Base-by-base conservation (phyloP, 2,797 vertebrate species). In the Astyanax mexicanus region DNA sequence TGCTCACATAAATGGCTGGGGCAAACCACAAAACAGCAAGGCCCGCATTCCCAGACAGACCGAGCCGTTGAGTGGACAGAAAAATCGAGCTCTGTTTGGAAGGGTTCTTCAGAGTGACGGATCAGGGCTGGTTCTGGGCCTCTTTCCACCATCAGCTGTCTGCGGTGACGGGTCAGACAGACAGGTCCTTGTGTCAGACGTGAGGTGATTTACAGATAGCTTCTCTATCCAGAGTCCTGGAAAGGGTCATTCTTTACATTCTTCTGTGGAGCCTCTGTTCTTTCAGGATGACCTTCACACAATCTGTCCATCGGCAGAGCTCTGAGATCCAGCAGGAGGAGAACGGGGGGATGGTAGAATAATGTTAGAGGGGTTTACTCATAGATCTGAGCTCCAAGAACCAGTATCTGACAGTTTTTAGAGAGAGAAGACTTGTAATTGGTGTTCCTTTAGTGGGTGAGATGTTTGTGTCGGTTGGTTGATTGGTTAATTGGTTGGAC, bases 251-350 rank as follows among this genome's bases (percentile, higher is more conserved):
- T 92, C 91, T 89, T 85, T 80, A 80, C 88, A 92, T 92, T 91
- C 92, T 88, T 90, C 74, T 82, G 79, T 57, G n/a, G 84, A 91
- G 90, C 83, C 90, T 89, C 85, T 82, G 86, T 91, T 89, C 88
- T 91, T 88, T 87, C 81, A 69, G 84, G 85, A 88, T 92, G 92
- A 94, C 92, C 91, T 93, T 92, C 89, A 91, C 67, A 84, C 91
- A 92, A 92, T 94, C 92, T 90, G 90, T 92, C 84, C 85, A 91
- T 94, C 93, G 88, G 86, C 87, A 86, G 87, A 89, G 88, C 83
- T 88, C 87, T 89, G 80, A 82, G 54, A 67, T 58, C 62, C 81
- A 80, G 40, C 66, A 62, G n/a, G n/a, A n/a, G n/a, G n/a, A n/a
- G n/a, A 58, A 75, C 68, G 73, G 57, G 75, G 32, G 49, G 44